A percentile compares a stretch with the other conserved stretches of the same genome.
Evolutionary conservation across 2,113 vertebrate genomes (phyloP).

Genomic region (Eupsittula cactorum): DNA sequence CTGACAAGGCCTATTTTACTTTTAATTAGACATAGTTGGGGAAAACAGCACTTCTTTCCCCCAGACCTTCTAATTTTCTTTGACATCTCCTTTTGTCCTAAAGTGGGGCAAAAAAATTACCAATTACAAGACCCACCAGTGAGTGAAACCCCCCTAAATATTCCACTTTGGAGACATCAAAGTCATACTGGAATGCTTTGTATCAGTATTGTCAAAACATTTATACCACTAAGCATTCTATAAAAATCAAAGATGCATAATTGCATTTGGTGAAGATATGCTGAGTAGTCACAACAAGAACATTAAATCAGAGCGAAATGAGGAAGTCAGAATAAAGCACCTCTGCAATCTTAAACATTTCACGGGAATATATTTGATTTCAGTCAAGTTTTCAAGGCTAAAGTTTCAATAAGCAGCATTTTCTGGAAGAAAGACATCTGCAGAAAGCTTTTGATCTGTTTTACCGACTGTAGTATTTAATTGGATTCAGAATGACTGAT

Average conservation of each 20-base stretch:
- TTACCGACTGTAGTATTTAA: background rate
- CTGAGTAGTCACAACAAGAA: constrained; percentile 29
- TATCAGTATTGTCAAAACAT: constrained; percentile 29
- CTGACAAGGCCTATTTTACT: background rate
- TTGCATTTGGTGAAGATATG: background rate
- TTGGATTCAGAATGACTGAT: background rate
- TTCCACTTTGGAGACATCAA: background rate
- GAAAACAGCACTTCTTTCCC: background rate
- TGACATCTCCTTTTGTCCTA: background rate
- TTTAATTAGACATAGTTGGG: background rate
- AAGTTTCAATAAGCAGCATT: constrained; percentile 4
- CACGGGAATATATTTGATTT: background rate
- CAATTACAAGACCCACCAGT: background rate
- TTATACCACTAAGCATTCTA: background rate
- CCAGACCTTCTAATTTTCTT: background rate
- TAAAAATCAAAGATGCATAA: background rate
- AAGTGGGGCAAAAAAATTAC: background rate
- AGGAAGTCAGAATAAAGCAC: constrained; percentile 23
- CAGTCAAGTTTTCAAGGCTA: constrained; percentile 28
- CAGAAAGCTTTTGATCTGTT: constrained; percentile 25
- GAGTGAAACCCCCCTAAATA: background rate
- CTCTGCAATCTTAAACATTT: background rate
- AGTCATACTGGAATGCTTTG: constrained; percentile 13
- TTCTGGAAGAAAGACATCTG: background rate
- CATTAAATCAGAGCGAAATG: background rate